phyloP scores from a whole-genome alignment of 1,140 invertebrate genomes.

The Zaprionus capensis region DNA sequence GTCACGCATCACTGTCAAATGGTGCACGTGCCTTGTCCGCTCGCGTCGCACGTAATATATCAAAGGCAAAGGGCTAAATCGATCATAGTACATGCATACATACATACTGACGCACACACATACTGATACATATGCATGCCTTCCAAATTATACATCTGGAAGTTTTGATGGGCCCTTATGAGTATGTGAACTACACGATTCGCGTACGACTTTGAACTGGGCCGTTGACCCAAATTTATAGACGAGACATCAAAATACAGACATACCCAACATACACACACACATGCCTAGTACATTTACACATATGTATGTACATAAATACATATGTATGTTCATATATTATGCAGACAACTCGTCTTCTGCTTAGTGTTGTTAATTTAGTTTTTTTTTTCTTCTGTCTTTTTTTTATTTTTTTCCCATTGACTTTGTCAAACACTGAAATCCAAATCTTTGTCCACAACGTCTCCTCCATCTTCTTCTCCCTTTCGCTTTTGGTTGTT shows the following conservation, averaged over 20 bases:
- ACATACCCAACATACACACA: background rate
- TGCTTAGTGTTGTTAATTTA: constrained; percentile 9
- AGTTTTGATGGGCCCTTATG: constrained; percentile 10
- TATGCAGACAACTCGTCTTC: constrained; percentile 23
- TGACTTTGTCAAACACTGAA: constrained; percentile 28
- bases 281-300: background rate
- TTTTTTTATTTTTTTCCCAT: constrained; percentile 20
- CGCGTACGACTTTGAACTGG: constrained; percentile 63
- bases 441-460: constrained; percentile 25
- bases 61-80: constrained; percentile 50
- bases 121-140: background rate
- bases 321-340: constrained; percentile 26
- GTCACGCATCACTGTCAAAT: constrained; percentile 33
- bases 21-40: constrained; percentile 63
- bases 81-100: constrained; percentile 27
- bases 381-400: constrained; percentile 13
- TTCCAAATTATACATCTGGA: constrained; percentile 3
- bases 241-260: background rate
- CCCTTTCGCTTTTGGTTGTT: background rate
- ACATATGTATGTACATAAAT: constrained; percentile 23
- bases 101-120: background rate
- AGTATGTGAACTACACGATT: constrained; percentile 15
- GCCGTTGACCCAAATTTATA: constrained; percentile 66
- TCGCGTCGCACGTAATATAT: constrained; percentile 64
- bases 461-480: constrained; percentile 10